Conservation (phyloP, 64 coral and sea anemone genomes). For the Astreopora myriophthalma region DNA sequence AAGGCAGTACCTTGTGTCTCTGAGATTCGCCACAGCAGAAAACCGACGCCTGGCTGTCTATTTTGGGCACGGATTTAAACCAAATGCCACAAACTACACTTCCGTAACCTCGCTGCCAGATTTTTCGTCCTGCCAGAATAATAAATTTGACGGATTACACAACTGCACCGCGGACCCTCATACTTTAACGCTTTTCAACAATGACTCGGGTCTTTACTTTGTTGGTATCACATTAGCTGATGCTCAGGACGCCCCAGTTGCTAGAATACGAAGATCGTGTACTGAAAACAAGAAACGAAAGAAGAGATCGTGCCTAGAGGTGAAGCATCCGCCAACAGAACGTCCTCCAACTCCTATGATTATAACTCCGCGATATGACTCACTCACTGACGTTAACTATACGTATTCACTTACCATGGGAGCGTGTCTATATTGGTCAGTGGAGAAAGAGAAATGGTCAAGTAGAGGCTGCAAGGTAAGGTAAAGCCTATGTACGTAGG, state of each 20-base stretch:
- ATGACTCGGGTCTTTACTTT: conserved; percentile 21
- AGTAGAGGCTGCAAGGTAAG: conserved; percentile 76
- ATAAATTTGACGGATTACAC: no score
- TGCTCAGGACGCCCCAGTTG: not conserved
- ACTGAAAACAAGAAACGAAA: not conserved
- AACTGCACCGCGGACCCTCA: not conserved
- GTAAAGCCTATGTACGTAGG: no score
- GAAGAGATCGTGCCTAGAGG: conserved; percentile 75
- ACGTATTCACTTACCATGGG: conserved; percentile 41
- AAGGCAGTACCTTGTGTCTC: not conserved
- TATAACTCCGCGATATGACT: conserved; percentile 60
- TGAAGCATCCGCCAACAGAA: conserved; percentile 79
- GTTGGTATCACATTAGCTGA: not conserved
- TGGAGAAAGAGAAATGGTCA: conserved; percentile 58
- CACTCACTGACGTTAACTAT: conserved; percentile 62
- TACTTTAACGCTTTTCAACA: not conserved
- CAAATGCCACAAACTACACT: not conserved
- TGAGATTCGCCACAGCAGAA: not conserved
- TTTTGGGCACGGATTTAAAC: conserved; percentile 11
- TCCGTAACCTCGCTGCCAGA: not conserved
- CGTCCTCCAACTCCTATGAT: conserved; percentile 57
- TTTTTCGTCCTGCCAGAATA: not conserved
- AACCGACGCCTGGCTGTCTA: not conserved
- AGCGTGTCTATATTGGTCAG: conserved; percentile 78
- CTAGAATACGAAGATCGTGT: conserved; percentile 21